phyloP scores from a whole-genome alignment of 2,888 invertebrate genomes.

The Helicoverpa assulta region DNA sequence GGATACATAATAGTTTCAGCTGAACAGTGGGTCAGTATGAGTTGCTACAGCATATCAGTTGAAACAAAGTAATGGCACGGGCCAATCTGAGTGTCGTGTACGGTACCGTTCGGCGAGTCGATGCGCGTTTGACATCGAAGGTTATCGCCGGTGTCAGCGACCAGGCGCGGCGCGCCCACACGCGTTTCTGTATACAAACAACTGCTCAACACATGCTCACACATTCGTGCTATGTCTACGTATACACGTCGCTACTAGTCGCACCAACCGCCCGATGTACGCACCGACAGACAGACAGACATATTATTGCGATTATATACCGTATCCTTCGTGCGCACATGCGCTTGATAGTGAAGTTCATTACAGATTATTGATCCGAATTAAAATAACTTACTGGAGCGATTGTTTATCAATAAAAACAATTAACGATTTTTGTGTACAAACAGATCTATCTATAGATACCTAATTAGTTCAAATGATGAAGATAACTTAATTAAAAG shows the following conservation, averaged over 20 bases:
- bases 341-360: conserved; percentile 79
- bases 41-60: conserved; percentile 29
- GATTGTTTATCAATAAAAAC: conserved; percentile 61
- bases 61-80: conserved; percentile 39
- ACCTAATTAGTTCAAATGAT: conserved; percentile 37
- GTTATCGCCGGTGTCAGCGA: conserved; percentile 89
- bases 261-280: conserved; percentile 49
- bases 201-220: conserved; percentile 70
- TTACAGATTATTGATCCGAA: conserved; percentile 75
- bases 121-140: conserved; percentile 86
- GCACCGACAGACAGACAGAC: conserved; percentile 59
- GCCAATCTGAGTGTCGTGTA: conserved; percentile 60
- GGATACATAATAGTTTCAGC: background rate
- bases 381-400: conserved; percentile 60
- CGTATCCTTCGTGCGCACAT: conserved; percentile 74
- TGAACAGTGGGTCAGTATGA: background rate
- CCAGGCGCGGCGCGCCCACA: conserved; percentile 85
- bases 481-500: conserved; percentile 25
- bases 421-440: conserved; percentile 54
- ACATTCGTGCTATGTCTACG: conserved; percentile 40
- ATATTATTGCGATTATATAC: conserved; percentile 65
- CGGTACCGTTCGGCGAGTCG: conserved; percentile 75
- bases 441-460: conserved; percentile 47
- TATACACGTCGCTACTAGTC: conserved; percentile 28
- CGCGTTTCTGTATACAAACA: conserved; percentile 85